These are phyloP conservation scores for Lycaena phlaeas DNA, from an alignment of 2,888 invertebrate genomes.

Conservation along the genomic window DNA sequence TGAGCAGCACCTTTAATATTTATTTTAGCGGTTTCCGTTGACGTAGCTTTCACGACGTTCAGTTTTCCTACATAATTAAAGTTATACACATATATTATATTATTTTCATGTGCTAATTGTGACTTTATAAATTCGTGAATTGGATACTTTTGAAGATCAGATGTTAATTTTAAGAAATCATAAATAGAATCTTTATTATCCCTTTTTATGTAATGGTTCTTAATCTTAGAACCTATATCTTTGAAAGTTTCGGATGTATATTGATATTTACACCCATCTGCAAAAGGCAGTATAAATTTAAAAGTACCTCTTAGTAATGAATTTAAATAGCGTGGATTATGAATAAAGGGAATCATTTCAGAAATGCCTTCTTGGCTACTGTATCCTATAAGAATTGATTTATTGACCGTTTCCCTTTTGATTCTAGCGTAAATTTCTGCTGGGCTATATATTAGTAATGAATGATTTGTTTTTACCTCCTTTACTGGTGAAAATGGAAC, in stretches of 20 bases:
- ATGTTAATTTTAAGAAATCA: constrained; percentile 46
- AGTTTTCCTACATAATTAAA: constrained; percentile 59
- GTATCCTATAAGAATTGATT: constrained; percentile 62
- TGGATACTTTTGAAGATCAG: constrained; percentile 56
- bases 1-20: constrained; percentile 55
- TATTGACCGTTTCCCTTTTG: constrained; percentile 19
- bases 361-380: constrained; percentile 63
- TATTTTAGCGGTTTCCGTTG: constrained; percentile 29
- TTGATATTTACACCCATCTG: constrained; percentile 39
- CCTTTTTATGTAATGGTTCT: constrained; percentile 40
- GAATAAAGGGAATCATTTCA: constrained; percentile 54
- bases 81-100: constrained; percentile 49
- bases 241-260: constrained; percentile 35
- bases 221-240: constrained; percentile 37
- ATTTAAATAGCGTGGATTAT: constrained; percentile 41
- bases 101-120: constrained; percentile 26
- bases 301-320: constrained; percentile 38
- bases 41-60: constrained; percentile 46
- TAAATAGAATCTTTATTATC: constrained; percentile 39
- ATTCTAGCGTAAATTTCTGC: constrained; percentile 25
- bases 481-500: constrained; percentile 51
- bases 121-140: constrained; percentile 51
- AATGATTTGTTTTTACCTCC: constrained; percentile 32
- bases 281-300: constrained; percentile 56
- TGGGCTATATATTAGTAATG: constrained; percentile 32